phyloP scores from a whole-genome alignment of 2,113 vertebrate genomes.

The Bos javanicus region DNA sequence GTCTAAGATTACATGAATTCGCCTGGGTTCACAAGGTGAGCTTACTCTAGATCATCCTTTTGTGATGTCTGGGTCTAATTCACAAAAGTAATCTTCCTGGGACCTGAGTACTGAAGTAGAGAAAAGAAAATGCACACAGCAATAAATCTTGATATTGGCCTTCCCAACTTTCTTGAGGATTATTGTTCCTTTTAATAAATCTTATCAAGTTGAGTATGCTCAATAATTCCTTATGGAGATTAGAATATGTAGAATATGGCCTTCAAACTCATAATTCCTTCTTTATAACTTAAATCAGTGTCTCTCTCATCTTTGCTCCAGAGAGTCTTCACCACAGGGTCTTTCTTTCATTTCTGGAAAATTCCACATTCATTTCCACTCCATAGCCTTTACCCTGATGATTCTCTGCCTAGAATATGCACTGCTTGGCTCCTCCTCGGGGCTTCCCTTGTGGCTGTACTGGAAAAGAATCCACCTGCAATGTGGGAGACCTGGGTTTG shows the following conservation, averaged over 20 bases:
- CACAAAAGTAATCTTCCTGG: background rate
- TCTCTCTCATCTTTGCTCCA: background rate
- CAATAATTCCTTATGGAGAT: background rate
- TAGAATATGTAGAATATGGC: background rate
- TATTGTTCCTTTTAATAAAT: background rate
- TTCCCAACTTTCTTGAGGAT: background rate
- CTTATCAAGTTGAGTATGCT: background rate
- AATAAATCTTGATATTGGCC: background rate
- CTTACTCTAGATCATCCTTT: background rate
- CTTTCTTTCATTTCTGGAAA: background rate
- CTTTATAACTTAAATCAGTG: background rate
- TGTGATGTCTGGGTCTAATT: background rate
- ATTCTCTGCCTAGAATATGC: background rate
- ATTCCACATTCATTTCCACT: background rate
- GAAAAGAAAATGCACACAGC: background rate
- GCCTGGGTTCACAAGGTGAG: background rate
- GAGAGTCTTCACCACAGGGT: background rate
- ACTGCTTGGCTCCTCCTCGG: accelerated
- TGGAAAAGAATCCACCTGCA: background rate
- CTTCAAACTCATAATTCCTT: background rate
- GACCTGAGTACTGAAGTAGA: background rate
- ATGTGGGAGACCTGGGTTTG: background rate
- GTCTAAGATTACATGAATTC: background rate
- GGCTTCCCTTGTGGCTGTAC: background rate
- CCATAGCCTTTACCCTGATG: background rate